Evolutionary conservation across 2,888 invertebrate species (phyloP).

Genomic region (Himalopsyche anomala): DNA sequence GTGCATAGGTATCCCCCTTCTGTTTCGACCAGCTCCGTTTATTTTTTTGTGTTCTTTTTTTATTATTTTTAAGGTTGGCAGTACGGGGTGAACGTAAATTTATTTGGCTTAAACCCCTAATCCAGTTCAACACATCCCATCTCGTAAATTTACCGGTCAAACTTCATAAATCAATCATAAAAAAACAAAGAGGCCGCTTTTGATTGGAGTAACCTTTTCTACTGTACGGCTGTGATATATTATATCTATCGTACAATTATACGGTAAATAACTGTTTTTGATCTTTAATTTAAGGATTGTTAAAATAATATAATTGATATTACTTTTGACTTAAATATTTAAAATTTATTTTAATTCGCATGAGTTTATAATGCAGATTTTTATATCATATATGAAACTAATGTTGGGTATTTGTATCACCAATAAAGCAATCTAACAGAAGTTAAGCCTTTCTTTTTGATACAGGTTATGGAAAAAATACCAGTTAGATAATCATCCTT

Average conservation of each 20-base stretch:
- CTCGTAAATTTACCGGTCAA: constrained; percentile 62
- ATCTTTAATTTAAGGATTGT: background rate
- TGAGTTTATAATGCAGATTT: too few species aligned
- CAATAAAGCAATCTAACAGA: too few species aligned
- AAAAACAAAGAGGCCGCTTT: constrained; percentile 62
- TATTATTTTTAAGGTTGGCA: constrained; percentile 53
- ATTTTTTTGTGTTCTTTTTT: constrained; percentile 55
- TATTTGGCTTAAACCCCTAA: constrained; percentile 63
- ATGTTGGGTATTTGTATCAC: too few species aligned
- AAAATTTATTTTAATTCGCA: background rate
- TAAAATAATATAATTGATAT: too few species aligned
- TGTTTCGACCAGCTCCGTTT: constrained; percentile 51
- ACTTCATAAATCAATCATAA: constrained; percentile 65
- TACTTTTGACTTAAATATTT: too few species aligned
- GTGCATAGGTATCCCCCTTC: constrained; percentile 57
- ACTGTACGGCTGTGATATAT: constrained; percentile 19
- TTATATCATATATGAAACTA: too few species aligned
- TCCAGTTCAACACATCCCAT: constrained; percentile 65
- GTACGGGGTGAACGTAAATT: constrained; percentile 61
- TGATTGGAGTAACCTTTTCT: constrained; percentile 61
- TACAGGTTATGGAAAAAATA: too few species aligned
- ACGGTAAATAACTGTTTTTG: background rate
- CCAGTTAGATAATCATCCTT: too few species aligned
- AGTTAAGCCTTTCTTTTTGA: too few species aligned
- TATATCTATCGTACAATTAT: background rate